A percentile compares a stretch with the other conserved stretches of the same genome.
These are phyloP conservation scores for Platerodrilus igneus DNA, from an alignment of 2,888 invertebrate species.

Conservation along the genomic window DNA sequence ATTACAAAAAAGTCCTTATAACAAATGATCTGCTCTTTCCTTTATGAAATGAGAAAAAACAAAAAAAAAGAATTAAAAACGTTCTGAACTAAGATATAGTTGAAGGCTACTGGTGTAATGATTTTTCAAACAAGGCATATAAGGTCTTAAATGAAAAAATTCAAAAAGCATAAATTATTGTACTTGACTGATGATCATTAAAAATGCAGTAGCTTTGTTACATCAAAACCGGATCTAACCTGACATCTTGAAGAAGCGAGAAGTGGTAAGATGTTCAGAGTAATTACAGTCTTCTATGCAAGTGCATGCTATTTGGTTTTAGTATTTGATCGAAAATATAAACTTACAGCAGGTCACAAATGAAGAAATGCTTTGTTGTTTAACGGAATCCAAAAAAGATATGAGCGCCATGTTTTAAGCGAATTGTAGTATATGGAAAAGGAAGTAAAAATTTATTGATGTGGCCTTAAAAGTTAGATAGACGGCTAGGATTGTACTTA, in stretches of 20 bases:
- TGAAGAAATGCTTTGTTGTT: conserved; percentile 13
- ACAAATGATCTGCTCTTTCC: conserved; percentile 11
- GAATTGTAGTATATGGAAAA: conserved; percentile 17
- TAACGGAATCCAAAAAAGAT: conserved; percentile 12
- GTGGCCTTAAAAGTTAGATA: conserved; percentile 13
- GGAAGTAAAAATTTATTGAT: conserved; percentile 14
- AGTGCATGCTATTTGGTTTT: conserved; percentile 8
- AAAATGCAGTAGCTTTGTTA: conserved; percentile 12
- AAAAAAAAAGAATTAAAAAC: conserved; percentile 6
- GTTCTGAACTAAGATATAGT: conserved; percentile 12
- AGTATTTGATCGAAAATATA: conserved; percentile 11
- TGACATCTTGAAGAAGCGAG: conserved; percentile 10
- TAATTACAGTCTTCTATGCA: conserved; percentile 12
- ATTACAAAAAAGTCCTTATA: conserved; percentile 12
- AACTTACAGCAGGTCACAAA: conserved; percentile 6
- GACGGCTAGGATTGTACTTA: conserved; percentile 12
- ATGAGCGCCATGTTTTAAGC: conserved; percentile 11
- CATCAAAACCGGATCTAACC: conserved; percentile 5
- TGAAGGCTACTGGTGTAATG: conserved; percentile 16
- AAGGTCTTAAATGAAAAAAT: conserved; percentile 16
- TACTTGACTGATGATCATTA: conserved; percentile 15
- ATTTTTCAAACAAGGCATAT: conserved; percentile 16
- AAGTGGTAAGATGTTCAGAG: not conserved
- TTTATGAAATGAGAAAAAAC: not conserved
- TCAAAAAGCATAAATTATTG: conserved; percentile 14